Evolutionary conservation across 2,888 invertebrate genomes (phyloP).

Genomic region (Tipula vernalis): DNA sequence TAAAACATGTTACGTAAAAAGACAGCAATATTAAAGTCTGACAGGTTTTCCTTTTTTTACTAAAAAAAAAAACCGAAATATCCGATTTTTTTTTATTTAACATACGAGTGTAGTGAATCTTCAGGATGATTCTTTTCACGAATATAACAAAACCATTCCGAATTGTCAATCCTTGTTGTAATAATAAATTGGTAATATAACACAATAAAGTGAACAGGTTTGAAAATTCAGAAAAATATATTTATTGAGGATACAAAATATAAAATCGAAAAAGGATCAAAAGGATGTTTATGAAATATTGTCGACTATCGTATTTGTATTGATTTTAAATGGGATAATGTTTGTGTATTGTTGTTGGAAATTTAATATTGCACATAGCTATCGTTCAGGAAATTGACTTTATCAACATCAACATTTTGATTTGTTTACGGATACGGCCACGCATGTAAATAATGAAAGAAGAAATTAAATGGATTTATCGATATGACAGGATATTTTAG

Average conservation of each 20-base stretch:
- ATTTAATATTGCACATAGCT: neutral
- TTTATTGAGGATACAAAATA: neutral
- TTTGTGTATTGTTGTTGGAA: neutral
- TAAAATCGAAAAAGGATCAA: neutral
- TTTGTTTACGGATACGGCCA: neutral
- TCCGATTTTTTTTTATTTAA: no score
- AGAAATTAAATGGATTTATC: neutral
- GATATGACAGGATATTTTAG: neutral
- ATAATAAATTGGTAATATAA: no score
- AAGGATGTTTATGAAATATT: neutral
- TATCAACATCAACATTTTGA: neutral
- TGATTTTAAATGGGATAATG: neutral
- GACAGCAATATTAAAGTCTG: no score
- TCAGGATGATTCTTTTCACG: no score
- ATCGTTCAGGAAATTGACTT: neutral
- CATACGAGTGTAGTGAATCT: no score
- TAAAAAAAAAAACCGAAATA: no score
- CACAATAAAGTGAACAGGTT: no score
- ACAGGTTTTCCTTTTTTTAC: no score
- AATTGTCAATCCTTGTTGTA: no score
- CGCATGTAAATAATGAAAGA: neutral
- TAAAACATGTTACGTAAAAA: no score
- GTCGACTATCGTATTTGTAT: neutral
- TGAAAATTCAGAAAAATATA: no score
- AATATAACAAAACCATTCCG: no score